Evolutionary conservation across 2,797 vertebrate genomes (phyloP), one percentile per base, ranked within the genome.

Genomic region (Lepus townsendii): DNA sequence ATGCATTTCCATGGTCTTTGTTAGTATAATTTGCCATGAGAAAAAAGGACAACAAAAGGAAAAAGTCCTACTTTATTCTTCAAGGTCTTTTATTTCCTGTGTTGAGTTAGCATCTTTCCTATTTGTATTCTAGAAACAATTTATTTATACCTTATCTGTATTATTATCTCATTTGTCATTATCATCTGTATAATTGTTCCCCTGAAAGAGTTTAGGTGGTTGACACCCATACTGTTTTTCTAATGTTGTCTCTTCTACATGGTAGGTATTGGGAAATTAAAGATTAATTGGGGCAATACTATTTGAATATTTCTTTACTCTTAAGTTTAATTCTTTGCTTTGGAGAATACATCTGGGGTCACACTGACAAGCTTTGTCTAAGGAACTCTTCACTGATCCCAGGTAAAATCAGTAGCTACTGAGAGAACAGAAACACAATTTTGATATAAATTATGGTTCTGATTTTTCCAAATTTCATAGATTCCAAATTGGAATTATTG

Each of bases 191-290:
- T n/a, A 16, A 7, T 0, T 14, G 7, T 77, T 69, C 16, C 50
- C 3, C 10, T 24, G 14, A 22, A n/a, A 3, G 12, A 78, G 0
- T 3, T 69, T n/a, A 54, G 9, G 57, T 2, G 4, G 1, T 77
- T n/a, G 14, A 68, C 10, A 60, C 27, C 1, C 60, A 52, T 12
- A 5, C 1, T 54, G 6, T 22, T 85, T 77, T 91, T 11, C 26
- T 42, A 60, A 63, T 16, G 0, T 8, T 9, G 5, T 42, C 24
- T n/a, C 14, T 90, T 79, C 71, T 68, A 75, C 27, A 50, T 73
- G 1, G 24, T 86, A 73, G 12, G 5, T 14, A 35, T 16, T 76
- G 7, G 2, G 20, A 26, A 17, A 47, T 62, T 66, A 20, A 60
- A 91, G 9, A 26, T 60, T 32, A 89, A 69, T 11, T 32, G 38